Conservation (phyloP, 2,888 invertebrate species). For the Drosophila vallismaia region DNA sequence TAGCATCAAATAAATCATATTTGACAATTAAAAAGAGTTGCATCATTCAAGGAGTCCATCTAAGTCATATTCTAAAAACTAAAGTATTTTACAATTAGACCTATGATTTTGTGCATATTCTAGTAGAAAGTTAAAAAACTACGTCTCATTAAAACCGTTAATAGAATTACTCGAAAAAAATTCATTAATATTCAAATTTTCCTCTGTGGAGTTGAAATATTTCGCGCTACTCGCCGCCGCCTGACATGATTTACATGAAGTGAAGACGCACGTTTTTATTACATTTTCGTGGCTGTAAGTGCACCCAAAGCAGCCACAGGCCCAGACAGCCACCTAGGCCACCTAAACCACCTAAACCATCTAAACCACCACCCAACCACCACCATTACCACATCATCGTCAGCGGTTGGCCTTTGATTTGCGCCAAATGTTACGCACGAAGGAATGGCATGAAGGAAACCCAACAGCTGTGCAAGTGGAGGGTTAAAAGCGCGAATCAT, state of each 20-base stretch:
- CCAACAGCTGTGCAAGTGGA: constrained; percentile 71
- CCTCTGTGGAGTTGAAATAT: constrained; percentile 52
- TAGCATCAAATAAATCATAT: neutral
- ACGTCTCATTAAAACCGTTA: no score
- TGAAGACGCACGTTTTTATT: constrained; percentile 81
- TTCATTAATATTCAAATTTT: constrained; percentile 13
- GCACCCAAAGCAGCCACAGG: constrained; percentile 47
- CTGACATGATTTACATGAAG: constrained; percentile 82
- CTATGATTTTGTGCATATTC: no score
- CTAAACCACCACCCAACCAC: constrained; percentile 14
- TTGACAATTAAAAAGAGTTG: neutral
- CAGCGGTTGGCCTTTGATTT: constrained; percentile 58
- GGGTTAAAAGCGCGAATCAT: constrained; percentile 73
- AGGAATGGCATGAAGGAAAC: constrained; percentile 49
- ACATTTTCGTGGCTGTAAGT: constrained; percentile 77
- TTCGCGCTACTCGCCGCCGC: constrained; percentile 71
- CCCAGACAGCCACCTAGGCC: constrained; percentile 5
- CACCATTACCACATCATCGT: constrained; percentile 26
- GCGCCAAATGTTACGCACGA: constrained; percentile 65
- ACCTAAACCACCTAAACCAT: constrained; percentile 26
- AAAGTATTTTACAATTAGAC: no score
- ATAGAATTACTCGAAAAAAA: neutral
- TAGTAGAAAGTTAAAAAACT: no score
- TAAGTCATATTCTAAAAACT: no score
- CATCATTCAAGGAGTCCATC: neutral